phyloP scores from a whole-genome alignment of 64 coral and sea anemone species.

The Actinia equina region DNA sequence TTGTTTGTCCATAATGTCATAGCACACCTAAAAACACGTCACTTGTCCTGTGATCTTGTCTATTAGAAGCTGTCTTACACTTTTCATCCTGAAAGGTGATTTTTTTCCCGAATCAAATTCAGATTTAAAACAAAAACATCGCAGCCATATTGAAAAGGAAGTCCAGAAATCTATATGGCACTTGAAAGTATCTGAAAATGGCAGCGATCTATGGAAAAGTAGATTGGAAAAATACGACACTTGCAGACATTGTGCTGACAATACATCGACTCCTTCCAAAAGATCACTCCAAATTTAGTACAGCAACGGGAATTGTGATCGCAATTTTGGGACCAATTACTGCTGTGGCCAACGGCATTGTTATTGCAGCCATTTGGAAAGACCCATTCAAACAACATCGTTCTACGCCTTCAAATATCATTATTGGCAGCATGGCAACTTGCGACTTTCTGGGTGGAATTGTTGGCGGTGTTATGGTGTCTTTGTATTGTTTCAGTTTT shows the following conservation, averaged over 20 bases:
- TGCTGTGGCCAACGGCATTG: not conserved
- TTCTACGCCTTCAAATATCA: slow-evolving; percentile 1
- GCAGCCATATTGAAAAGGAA: no score
- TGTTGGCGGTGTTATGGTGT: not conserved
- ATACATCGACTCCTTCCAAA: not conserved
- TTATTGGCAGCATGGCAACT: slow-evolving; percentile 1
- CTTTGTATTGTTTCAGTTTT: not conserved
- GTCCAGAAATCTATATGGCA: no score
- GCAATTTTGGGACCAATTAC: not conserved
- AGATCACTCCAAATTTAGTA: not conserved
- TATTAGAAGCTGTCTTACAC: no score
- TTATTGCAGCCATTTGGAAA: slow-evolving; percentile 5
- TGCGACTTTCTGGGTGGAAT: not conserved
- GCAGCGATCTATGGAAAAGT: not conserved
- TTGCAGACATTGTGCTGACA: not conserved
- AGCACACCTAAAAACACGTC: no score
- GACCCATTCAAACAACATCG: slow-evolving; percentile 16
- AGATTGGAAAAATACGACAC: not conserved
- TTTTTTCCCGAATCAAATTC: no score
- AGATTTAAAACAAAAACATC: no score
- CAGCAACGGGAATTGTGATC: not conserved
- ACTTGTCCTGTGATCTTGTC: no score
- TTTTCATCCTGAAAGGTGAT: no score
- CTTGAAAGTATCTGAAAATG: not conserved
- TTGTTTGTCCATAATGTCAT: no score